These are phyloP conservation scores for Drosophila parabipectinata DNA, from an alignment of 1,140 invertebrate species.

Conservation along the genomic window DNA sequence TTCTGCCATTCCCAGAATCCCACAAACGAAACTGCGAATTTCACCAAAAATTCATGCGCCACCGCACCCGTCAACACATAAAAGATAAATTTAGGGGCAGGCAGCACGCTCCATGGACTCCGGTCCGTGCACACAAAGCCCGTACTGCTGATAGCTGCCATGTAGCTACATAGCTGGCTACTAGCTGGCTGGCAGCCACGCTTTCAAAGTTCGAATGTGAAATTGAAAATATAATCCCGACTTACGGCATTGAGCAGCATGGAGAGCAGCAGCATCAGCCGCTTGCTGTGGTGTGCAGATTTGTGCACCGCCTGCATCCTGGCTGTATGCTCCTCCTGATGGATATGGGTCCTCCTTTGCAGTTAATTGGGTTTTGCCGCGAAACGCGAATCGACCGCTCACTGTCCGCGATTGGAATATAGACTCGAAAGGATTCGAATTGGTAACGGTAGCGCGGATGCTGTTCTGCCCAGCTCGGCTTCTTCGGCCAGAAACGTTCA, in stretches of 20 bases:
- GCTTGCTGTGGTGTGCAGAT: conserved; percentile 65
- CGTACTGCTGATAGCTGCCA: conserved; percentile 27
- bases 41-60: conserved; percentile 47
- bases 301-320: conserved; percentile 72
- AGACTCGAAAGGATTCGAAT: conserved; percentile 38
- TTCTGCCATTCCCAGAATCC: background rate
- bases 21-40: conserved; percentile 28
- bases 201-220: conserved; percentile 4
- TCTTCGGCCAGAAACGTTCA: conserved; percentile 27
- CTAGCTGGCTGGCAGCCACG: conserved; percentile 9
- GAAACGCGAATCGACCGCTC: conserved; percentile 16
- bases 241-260: conserved; percentile 77
- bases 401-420: background rate
- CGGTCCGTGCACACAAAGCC: conserved; percentile 22
- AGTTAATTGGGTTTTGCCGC: conserved; percentile 37
- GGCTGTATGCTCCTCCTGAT: conserved; percentile 2
- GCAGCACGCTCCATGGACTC: conserved; percentile 23
- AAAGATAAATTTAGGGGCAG: conserved; percentile 39
- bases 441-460: conserved; percentile 46
- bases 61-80: conserved; percentile 42
- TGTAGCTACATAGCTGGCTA: background rate
- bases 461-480: conserved; percentile 6
- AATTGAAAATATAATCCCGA: conserved; percentile 75
- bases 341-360: conserved; percentile 6
- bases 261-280: conserved; percentile 63